phyloP scores from a whole-genome alignment of 1,140 invertebrate species.

The Melanaphis sacchari region DNA sequence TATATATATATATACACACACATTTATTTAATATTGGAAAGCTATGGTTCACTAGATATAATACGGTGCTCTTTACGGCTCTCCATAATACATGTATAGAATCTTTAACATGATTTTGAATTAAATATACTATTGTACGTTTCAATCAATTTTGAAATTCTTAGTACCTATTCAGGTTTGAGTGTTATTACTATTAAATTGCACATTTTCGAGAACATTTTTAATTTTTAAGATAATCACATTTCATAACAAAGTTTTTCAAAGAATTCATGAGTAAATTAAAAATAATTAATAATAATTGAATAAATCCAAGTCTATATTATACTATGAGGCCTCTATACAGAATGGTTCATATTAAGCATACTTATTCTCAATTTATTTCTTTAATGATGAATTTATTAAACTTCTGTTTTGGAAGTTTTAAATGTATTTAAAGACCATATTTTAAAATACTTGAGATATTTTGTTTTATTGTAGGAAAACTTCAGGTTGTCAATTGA shows the following conservation, averaged over 20 bases:
- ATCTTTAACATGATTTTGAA: not conserved
- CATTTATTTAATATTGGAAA: not conserved
- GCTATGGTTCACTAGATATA: not conserved
- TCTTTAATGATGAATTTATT: no score
- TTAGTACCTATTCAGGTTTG: not conserved
- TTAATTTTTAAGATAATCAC: not conserved
- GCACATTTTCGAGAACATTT: not conserved
- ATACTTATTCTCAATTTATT: no score
- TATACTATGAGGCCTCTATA: not conserved
- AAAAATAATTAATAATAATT: not conserved
- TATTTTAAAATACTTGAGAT: no score
- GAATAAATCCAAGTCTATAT: not conserved
- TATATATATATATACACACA: not conserved
- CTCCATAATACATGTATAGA: not conserved
- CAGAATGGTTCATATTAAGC: no score
- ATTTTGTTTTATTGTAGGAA: no score
- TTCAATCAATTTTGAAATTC: not conserved
- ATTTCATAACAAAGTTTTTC: not conserved
- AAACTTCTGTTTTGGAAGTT: no score
- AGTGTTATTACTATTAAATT: not conserved
- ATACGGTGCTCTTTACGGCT: not conserved
- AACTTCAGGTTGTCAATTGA: no score
- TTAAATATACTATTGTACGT: not conserved
- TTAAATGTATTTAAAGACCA: no score
- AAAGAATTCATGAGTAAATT: not conserved